Evolutionary conservation across 2,113 vertebrate genomes (phyloP), one percentile per base, ranked within the genome.

Genomic region (Pica pica): DNA sequence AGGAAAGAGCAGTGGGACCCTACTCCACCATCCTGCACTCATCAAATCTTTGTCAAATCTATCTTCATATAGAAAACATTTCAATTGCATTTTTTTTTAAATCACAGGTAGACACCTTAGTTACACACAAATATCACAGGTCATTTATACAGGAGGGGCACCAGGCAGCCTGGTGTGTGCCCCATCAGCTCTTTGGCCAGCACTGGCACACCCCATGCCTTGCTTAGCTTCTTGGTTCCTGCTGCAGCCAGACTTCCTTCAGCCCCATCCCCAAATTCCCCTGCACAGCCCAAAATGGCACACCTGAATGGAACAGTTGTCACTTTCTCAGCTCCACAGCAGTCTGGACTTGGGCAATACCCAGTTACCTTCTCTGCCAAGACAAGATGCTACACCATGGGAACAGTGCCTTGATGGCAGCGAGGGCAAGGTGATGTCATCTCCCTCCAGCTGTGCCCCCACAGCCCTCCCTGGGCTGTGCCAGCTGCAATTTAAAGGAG

Each of bases 321-420:
- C 23, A 15, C 31, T 44, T 74, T 73, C 60, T 47, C 56, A 37
- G 37, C 60, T 74, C 50, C 55, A 14, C 22, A 37, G 11, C 46
- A 3, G 12, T 30, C 24, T 2, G 6, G 35, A 35, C 41, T 24
- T 6, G 10, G 27, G 30, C 1, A 0, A 64, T n/a, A 37, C 10
- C 22, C 2, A 7, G 16, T 28, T 39, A 64, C 33, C 30, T 65
- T 28, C 44, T 60, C 50, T 74, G 67, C 49, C 0, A 3, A 79
- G 20, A 33, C 11, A 16, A 37, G n/a, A 61, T 15, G 15, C 42
- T 31, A 17, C 2, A 0, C 52, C 3, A 17, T 35, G 14, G 71
- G 28, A 90, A 57, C 0, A n/a, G 49, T 4, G 17, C 61, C 21
- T 64, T 52, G 73, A 41, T 37, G 35, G 33, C 71, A 56, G 2